Conservation (phyloP, 1,140 invertebrate genomes). For the Hylaeus anthracinus region DNA sequence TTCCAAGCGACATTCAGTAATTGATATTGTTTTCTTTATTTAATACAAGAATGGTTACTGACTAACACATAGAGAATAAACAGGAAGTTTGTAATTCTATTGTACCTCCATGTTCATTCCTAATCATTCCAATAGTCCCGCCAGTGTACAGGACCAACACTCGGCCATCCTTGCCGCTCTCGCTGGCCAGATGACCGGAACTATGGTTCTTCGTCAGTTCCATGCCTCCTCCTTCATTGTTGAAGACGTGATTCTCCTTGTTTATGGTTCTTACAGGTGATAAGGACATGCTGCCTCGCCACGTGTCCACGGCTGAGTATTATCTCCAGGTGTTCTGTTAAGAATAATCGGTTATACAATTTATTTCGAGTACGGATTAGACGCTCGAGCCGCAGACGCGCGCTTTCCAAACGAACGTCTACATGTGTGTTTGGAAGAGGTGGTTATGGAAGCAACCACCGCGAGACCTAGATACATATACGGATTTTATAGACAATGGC, state of each 20-base stretch:
- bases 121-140: slow-evolving; percentile 94
- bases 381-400: not conserved
- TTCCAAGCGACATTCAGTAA: no score
- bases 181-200: not conserved
- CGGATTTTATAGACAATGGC: no score
- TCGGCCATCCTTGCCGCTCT: slow-evolving; percentile 66
- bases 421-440: no score
- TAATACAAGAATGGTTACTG: no score
- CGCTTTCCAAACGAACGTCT: not conserved
- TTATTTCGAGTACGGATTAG: not conserved
- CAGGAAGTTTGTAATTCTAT: not conserved
- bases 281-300: slow-evolving; percentile 2
- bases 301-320: not conserved
- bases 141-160: slow-evolving; percentile 93
- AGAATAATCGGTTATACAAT: slow-evolving; percentile 37
- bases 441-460: no score
- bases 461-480: no score
- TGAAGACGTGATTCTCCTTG: not conserved
- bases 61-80: not conserved
- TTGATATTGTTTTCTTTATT: no score
- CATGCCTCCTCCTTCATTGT: not conserved
- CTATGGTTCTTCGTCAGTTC: slow-evolving; percentile 1
- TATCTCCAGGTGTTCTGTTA: not conserved
- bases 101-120: slow-evolving; percentile 87
- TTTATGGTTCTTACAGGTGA: not conserved